Evolutionary conservation across 2,888 invertebrate genomes (phyloP), one percentile per base, ranked within the genome.

Genomic region (Nematopogon swammerdamellus): DNA sequence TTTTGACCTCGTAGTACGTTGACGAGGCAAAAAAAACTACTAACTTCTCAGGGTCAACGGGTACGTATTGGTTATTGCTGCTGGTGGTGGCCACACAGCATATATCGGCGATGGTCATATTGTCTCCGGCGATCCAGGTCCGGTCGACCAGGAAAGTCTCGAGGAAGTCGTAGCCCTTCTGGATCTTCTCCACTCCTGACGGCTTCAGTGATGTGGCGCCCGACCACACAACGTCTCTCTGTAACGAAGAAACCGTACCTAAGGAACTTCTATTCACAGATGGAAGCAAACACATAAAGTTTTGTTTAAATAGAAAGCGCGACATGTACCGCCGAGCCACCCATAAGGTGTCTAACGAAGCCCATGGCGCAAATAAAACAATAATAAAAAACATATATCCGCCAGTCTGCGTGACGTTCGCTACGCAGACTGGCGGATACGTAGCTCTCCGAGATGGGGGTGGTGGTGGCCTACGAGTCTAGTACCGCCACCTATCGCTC

Each of bases 81-180:
- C 67, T 60, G 1, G 70, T 55, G 0, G 64, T 62, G 11, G 75
- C 60, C 8, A 71, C 66, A 25, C 75, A 62, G 11, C 71, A 67
- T 44, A 82, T 62, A 57, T 84, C 85, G 8, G 83, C 84, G 47
- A 84, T 65, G 5, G 84, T 82, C 46, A 81, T 58, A 17, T 65
- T 58, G 45, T 82, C 68, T 1, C 76, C 80, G 18, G 82, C 82
- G 46, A 82, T 61, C 63, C 74, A 86, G n/a, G 75, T 64, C 44
- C 76, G 65, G n/a, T 71, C 72, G 44, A 72, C 72, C 19, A 85
- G 63, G 59, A 81, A 83, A 30, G 67, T 75, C 36, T 88, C 83
- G 6, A 85, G 49, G 29, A 68, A 62, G 0, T 56, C 60, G 49
- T 69, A 71, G 0, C 60, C 65, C 1, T 56, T 52, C 1, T 52